Evolutionary conservation across 2,797 vertebrate species (phyloP), one percentile per base, ranked within the genome.

Genomic region (Girardinus metallicus): DNA sequence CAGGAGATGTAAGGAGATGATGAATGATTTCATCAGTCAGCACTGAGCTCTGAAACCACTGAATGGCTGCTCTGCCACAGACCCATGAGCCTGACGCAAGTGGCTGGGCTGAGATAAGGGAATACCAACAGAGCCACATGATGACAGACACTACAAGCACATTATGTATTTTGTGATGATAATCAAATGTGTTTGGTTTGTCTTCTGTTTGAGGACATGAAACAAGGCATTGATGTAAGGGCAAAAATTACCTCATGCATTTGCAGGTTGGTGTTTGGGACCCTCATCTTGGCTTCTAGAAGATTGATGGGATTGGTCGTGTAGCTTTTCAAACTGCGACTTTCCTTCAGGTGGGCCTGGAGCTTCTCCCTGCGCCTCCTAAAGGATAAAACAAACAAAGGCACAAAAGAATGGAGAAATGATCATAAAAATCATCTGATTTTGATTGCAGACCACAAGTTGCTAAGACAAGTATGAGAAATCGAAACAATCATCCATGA

Each of bases 361-460:
- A 96, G 93, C 86, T 96, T 96, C 91, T 96, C 94, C 57, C 95
- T 91, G 77, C 93, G 94, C 83, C 94, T 93, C 94, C 96, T 96
- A 1, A 31, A 74, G 66, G 36, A 75, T 49, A 71, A 9, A 68
- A 5, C 29, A 53, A 18, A 39, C 41, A 9, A 62, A 12, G 0
- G 18, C 43, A 13, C 31, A 29, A 36, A 44, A 13, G 57, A 8
- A 47, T 39, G 16, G 64, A 68, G 1, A 41, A 68, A 68, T 26
- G 1, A 41, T 26, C 23, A 5, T 21, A 49, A 23, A 64, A 66
- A 39, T 4, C 1, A 39, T 39, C 34, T 41, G 34, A 15, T 10
- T 68, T 41, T 68, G 47, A 49, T 49, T 49, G 18, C 6, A 18
- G 47, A 18, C 1, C 46, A 47, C 46, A 49, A 49, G 18, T 49